Conservation (phyloP, 2,888 invertebrate species). For the Synanthedon vespiformis region DNA sequence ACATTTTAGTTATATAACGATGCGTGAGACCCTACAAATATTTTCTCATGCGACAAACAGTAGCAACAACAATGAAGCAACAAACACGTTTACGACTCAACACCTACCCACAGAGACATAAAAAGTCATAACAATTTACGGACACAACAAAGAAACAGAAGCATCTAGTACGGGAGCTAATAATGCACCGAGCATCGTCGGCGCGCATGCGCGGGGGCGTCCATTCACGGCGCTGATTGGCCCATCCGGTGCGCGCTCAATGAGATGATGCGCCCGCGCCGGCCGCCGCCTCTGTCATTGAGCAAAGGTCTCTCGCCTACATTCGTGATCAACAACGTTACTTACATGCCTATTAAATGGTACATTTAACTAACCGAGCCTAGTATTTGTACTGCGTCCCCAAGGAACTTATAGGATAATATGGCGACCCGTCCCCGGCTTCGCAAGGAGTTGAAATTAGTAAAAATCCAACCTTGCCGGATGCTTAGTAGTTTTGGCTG, state of each 20-base stretch:
- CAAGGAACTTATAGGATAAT: too few species aligned
- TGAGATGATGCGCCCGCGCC: conserved; percentile 65
- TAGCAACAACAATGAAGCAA: conserved; percentile 43
- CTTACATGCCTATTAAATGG: background rate
- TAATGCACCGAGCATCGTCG: conserved; percentile 40
- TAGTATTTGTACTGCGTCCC: too few species aligned
- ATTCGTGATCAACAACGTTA: conserved; percentile 39
- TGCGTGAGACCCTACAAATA: conserved; percentile 9
- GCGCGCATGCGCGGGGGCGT: conserved; percentile 57
- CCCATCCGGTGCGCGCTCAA: conserved; percentile 68
- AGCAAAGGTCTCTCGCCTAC: conserved; percentile 67
- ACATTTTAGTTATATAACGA: background rate
- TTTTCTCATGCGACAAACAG: conserved; percentile 40
- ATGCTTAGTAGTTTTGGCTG: too few species aligned
- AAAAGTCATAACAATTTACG: conserved; percentile 61
- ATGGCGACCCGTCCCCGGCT: too few species aligned
- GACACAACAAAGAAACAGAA: conserved; percentile 58
- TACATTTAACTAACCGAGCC: too few species aligned
- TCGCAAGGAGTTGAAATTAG: too few species aligned
- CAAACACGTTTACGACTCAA: conserved; percentile 49
- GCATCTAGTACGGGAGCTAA: conserved; percentile 58
- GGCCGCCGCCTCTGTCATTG: conserved; percentile 57
- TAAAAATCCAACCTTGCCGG: too few species aligned
- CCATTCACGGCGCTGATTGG: conserved; percentile 70
- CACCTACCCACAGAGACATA: conserved; percentile 47